Evolutionary conservation across 2,113 vertebrate genomes (phyloP), one percentile per base, ranked within the genome.

Genomic region (Poeciliopsis turrubarensis): DNA sequence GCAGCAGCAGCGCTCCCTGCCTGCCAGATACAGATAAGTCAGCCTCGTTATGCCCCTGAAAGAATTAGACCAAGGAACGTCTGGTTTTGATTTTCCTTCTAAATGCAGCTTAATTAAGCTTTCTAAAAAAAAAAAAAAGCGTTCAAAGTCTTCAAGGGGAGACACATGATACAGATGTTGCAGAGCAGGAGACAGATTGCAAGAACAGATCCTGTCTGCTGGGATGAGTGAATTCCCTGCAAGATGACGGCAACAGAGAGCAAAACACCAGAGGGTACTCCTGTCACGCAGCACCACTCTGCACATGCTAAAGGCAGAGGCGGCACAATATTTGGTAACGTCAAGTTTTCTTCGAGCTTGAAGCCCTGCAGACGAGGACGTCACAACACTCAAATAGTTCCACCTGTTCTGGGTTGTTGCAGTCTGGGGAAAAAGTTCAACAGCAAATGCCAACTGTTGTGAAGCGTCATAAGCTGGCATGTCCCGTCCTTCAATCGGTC

Each of bases 201-300:
- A n/a, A 57, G 31, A 81, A 64, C 47, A 60, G 79, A 26, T 8
- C 70, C 75, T 13, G 22, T 65, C 44, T 77, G 73, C 31, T 39
- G 75, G 75, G 68, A 80, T 73, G 54, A 81, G 73, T 3, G 68
- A 66, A 76, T 61, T 80, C 70, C 74, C 82, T 54, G 70, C 68
- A 74, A 78, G 86, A 78, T 75, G 82, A 89, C 77, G 78, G 75
- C 73, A 78, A 71, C 67, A 82, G 67, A 89, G 76, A 85, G 41
- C 0, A 78, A 80, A 73, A 84, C 77, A 81, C 84, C 54, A 60
- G 73, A 78, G 80, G 73, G 60, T 72, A 29, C 75, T 81, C 27
- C 67, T 77, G 72, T 80, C 71, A 66, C 17, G 70, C 64, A 14
- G 65, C 44, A 2, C 60, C 32, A 73, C 74, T 71, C 70, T 66